Conservation (phyloP, 1,140 invertebrate genomes). For the Bombus pyrosoma region DNA sequence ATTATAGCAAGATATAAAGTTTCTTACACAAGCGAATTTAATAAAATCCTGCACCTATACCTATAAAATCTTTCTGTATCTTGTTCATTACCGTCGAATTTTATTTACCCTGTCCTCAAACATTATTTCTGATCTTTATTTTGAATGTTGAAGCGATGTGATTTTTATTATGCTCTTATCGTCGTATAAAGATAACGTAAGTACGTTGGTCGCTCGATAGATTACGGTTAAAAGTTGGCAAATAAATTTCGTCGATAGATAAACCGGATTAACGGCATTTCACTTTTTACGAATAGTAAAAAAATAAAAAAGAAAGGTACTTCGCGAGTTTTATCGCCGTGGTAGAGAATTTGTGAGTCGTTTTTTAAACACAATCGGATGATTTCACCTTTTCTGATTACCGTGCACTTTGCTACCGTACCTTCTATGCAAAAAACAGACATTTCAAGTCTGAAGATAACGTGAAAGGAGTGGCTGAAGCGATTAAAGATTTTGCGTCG, state of each 20-base stretch:
- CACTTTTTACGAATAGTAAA: neutral
- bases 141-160: neutral
- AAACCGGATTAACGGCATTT: neutral
- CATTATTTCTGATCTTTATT: neutral
- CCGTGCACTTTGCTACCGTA: too few relatives aligned
- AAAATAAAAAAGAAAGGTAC: neutral
- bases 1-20: too few relatives aligned
- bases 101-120: too few relatives aligned
- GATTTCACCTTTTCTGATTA: too few relatives aligned
- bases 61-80: too few relatives aligned
- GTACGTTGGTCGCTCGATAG: neutral
- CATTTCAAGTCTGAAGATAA: too few relatives aligned
- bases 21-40: too few relatives aligned
- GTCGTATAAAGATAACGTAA: neutral
- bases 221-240: neutral
- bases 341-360: neutral
- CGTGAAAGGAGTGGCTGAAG: too few relatives aligned
- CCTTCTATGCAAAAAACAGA: too few relatives aligned
- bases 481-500: too few relatives aligned
- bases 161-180: neutral
- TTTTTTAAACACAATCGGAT: neutral
- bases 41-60: too few relatives aligned
- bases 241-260: neutral
- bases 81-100: too few relatives aligned
- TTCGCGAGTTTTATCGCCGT: accelerated